phyloP scores from a whole-genome alignment of 2,888 invertebrate species.

The Melolontha melolontha region DNA sequence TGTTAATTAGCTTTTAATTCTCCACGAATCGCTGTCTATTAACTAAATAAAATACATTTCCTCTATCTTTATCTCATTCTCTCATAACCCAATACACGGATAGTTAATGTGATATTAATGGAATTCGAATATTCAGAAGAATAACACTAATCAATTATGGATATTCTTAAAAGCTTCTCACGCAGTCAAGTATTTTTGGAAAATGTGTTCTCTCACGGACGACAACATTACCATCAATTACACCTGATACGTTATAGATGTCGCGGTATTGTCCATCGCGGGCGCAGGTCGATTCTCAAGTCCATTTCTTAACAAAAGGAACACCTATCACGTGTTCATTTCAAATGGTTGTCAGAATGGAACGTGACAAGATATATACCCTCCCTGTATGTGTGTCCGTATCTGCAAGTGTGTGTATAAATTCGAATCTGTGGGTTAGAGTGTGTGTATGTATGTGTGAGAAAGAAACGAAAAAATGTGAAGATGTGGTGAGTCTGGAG shows the following conservation, averaged over 20 bases:
- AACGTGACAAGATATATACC: conserved; percentile 15
- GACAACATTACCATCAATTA: conserved; percentile 24
- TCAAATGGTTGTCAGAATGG: conserved; percentile 18
- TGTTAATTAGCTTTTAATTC: too few species aligned
- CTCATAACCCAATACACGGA: too few species aligned
- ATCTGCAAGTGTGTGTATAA: too few species aligned
- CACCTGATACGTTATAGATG: conserved; percentile 21
- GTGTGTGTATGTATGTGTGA: background rate
- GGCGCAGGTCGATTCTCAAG: conserved; percentile 14
- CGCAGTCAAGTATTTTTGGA: background rate
- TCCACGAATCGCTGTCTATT: too few species aligned
- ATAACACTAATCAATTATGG: too few species aligned
- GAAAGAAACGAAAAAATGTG: background rate
- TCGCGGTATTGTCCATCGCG: conserved; percentile 19
- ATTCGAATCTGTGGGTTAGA: background rate
- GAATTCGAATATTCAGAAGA: too few species aligned
- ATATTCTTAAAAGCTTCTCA: too few species aligned
- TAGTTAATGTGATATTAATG: too few species aligned
- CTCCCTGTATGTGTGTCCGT: background rate
- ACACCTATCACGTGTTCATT: conserved; percentile 34
- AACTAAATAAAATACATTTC: too few species aligned
- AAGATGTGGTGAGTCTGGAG: background rate
- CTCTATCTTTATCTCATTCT: too few species aligned
- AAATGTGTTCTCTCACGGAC: background rate
- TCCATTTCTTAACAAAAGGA: conserved; percentile 29